Percentiles rank a stretch among this genome's conserved stretches.
Conservation (phyloP, 1,140 invertebrate species). For the Zeugodacus cucurbitae region DNA sequence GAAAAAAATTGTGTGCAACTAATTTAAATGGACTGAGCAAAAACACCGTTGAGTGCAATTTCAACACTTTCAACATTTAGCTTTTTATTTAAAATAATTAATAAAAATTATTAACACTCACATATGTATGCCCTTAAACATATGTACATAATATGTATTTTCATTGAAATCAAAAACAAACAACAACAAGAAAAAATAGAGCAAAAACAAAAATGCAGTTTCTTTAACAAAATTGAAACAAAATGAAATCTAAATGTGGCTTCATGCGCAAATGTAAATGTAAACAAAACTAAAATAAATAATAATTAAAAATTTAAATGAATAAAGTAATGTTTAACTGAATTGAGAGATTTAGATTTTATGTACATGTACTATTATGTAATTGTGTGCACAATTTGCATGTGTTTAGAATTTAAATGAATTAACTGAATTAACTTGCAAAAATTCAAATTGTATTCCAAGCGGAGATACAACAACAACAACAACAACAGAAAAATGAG, state of each 20-base stretch:
- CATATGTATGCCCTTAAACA: neutral
- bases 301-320: neutral
- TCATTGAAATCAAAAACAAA: neutral
- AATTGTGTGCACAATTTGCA: constrained; percentile 21
- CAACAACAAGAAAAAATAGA: neutral
- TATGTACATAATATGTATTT: neutral
- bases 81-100: neutral
- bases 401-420: constrained; percentile 7
- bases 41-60: neutral
- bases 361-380: neutral
- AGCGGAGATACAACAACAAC: neutral
- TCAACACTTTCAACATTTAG: neutral
- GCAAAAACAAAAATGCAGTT: neutral
- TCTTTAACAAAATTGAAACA: constrained; percentile 1
- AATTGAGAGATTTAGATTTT: neutral
- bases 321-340: neutral
- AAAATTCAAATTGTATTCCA: neutral
- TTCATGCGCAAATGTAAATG: constrained; percentile 33
- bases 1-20: neutral
- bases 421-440: neutral
- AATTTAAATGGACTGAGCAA: neutral
- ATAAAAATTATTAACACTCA: no score
- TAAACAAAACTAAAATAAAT: neutral
- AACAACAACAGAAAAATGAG: neutral
- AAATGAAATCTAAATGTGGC: constrained; percentile 24